Evolutionary conservation across 2,113 vertebrate species (phyloP).

Genomic region (Deroptyus accipitrinus): DNA sequence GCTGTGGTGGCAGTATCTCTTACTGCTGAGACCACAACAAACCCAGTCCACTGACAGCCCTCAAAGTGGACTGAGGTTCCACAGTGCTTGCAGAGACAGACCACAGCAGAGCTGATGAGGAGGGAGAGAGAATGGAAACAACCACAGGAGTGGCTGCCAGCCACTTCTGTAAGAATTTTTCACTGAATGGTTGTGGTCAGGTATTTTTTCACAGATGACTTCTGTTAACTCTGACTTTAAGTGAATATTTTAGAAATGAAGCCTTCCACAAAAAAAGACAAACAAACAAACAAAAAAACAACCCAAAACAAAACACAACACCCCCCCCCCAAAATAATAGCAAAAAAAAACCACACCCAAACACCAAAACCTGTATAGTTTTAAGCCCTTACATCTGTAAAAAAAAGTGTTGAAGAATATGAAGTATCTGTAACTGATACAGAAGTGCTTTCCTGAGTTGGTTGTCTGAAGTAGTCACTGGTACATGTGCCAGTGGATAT

Average conservation of each 20-base stretch:
- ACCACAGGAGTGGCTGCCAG: background rate
- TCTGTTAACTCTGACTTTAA: background rate
- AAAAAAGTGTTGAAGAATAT: background rate
- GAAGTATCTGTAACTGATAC: background rate
- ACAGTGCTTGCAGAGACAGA: background rate
- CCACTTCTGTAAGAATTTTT: background rate
- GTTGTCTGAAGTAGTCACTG: background rate
- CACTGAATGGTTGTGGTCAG: background rate
- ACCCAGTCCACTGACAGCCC: background rate
- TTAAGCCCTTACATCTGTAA: background rate
- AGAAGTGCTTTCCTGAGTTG: background rate
- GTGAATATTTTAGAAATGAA: background rate
- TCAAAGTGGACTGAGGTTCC: rapidly evolving
- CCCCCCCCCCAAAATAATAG: background rate
- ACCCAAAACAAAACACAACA: background rate
- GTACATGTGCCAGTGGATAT: background rate
- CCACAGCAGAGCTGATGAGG: background rate
- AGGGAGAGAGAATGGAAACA: background rate
- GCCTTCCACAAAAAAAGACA: background rate
- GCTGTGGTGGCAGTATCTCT: background rate
- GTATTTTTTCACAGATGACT: background rate
- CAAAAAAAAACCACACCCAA: background rate
- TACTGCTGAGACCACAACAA: background rate
- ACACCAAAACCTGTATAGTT: rapidly evolving
- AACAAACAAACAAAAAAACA: background rate